These are phyloP conservation scores for Drosophila nigricruria DNA, from an alignment of 2,888 invertebrate species.

Conservation along the genomic window DNA sequence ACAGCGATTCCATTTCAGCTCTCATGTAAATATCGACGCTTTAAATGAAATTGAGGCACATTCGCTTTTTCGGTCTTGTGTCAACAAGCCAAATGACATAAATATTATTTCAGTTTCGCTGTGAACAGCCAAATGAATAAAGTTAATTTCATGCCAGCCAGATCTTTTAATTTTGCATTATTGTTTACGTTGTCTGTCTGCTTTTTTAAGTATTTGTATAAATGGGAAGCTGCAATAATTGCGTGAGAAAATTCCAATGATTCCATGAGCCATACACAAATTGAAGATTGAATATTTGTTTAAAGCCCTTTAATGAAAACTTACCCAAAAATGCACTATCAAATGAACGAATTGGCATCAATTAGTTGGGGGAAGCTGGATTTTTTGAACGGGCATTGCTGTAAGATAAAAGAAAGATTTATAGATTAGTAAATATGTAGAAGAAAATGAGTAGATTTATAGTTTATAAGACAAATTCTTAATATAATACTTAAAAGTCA, in stretches of 20 bases:
- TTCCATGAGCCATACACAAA: neutral
- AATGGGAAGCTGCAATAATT: neutral
- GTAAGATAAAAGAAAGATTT: neutral
- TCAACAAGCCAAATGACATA: constrained; percentile 45
- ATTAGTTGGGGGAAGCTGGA: neutral
- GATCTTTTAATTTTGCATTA: constrained; percentile 23
- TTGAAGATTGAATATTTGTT: neutral
- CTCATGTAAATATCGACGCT: constrained; percentile 48
- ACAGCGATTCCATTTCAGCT: constrained; percentile 59
- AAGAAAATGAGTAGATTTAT: neutral
- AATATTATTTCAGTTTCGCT: constrained; percentile 59
- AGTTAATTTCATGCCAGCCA: constrained; percentile 17
- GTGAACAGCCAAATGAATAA: constrained; percentile 15
- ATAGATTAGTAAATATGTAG: neutral
- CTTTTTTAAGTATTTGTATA: constrained; percentile 9
- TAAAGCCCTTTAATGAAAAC: neutral
- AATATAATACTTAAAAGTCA: neutral
- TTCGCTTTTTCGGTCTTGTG: constrained; percentile 24
- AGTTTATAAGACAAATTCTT: neutral
- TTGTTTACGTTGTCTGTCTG: constrained; percentile 43
- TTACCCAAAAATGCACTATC: constrained; percentile 2
- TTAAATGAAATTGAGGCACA: constrained; percentile 49
- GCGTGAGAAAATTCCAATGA: constrained; percentile 6
- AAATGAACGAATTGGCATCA: neutral
- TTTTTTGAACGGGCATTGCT: neutral